Evolutionary conservation across 2,888 invertebrate genomes (phyloP), one percentile per base, ranked within the genome.

Genomic region (Antitype chi): DNA sequence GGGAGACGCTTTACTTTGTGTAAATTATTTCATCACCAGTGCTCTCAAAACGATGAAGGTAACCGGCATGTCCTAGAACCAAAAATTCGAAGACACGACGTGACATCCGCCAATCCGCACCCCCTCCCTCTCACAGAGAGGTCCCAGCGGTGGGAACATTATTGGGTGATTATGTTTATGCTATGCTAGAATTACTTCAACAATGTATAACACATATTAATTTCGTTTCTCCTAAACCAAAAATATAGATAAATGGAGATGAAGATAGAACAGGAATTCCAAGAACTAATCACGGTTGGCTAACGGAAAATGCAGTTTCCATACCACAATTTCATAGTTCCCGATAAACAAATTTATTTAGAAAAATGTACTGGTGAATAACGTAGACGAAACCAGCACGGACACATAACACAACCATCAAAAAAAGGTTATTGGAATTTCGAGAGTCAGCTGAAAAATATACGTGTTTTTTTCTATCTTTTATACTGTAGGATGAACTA

Each of bases 391-490:
- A 60, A 25, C 17, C 13, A 7, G 28, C 62, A 28, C 1, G 13
- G 15, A 17, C n/a, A 47, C n/a, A 47, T 55, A 60, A 55, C 17
- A 28, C 20, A 1, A 28, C 23, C 25, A 52, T 23, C 7, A 66
- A 28, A 66, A 68, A 57, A 43, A 23, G 32, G 25, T 8, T 63
- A 52, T 43, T 55, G 1, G 28, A 53, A 47, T 59, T 28, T 81
- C 0, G 25, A 52, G 49, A 75, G 25, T n/a, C 28, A 32, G 8
- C 11, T 25, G 49, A 17, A 68, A 43, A 43, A 43, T 9, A 43
- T 1, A 43, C 11, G 9, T 8, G 0, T 43, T 43, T 9, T 43
- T 43, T 43, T 43, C 9, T 43, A 43, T 8, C 43, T 43, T 43
- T 43, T 8, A 43, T 43, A 9, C 8, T 9, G 43, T 43, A 43